Conservation (phyloP, 2,888 invertebrate species). For the Carpatolechia fugitivella region DNA sequence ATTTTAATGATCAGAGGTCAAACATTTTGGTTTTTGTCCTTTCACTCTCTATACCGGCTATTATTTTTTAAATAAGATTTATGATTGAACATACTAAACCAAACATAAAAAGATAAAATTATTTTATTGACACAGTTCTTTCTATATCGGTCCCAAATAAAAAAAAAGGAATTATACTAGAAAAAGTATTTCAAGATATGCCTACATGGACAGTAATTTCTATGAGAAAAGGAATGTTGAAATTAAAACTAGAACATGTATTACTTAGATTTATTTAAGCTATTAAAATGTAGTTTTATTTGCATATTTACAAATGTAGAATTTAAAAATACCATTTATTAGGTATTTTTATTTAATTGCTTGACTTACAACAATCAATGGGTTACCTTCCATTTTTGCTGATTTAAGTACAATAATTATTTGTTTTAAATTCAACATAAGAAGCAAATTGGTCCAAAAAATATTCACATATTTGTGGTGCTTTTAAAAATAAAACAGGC, state of each 20-base stretch:
- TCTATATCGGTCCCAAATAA: no score
- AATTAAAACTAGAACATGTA: not conserved
- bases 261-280: slow-evolving; percentile 55
- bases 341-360: not conserved
- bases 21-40: no score
- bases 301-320: slow-evolving; percentile 35
- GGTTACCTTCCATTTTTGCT: not conserved
- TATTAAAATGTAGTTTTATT: slow-evolving; percentile 45
- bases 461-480: not conserved
- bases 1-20: no score
- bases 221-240: no score
- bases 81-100: not conserved
- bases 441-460: slow-evolving; percentile 30
- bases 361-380: not conserved
- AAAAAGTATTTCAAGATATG: no score
- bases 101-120: not conserved
- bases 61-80: not conserved
- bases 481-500: not conserved
- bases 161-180: no score
- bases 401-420: no score
- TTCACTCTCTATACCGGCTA: no score
- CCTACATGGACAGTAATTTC: no score
- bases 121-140: no score
- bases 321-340: slow-evolving; percentile 18
- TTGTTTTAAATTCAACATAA: slow-evolving; percentile 10